phyloP scores from a whole-genome alignment of 2,797 vertebrate species.

The Craterocephalus amniculus region DNA sequence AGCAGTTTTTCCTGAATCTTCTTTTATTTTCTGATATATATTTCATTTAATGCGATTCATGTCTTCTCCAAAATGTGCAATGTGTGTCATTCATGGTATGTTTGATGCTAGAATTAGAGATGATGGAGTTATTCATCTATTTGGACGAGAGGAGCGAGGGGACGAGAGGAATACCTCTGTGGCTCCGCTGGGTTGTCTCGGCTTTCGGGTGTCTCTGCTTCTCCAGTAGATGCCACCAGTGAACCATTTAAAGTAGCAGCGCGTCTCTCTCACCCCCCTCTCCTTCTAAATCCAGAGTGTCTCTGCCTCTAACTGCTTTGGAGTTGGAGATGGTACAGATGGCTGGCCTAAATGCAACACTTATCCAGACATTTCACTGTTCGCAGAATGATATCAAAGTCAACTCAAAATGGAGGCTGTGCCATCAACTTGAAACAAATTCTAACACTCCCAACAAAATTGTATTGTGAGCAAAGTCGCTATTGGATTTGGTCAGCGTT shows the following conservation, averaged over 20 bases:
- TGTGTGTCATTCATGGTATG: constrained; percentile 14
- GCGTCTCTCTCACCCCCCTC: not conserved
- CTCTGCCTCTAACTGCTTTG: constrained; percentile 66
- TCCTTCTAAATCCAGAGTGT: constrained; percentile 36
- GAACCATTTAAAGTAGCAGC: constrained; percentile 58
- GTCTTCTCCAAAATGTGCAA: constrained; percentile 24
- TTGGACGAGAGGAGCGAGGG: not conserved
- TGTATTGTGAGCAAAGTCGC: constrained; percentile 80
- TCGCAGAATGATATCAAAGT: constrained; percentile 81
- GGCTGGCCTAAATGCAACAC: constrained; percentile 81
- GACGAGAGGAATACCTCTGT: not conserved
- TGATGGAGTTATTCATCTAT: constrained; percentile 26
- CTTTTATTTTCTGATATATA: not conserved
- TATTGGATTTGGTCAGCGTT: constrained; percentile 76
- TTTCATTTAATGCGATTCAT: constrained; percentile 8
- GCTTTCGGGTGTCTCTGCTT: constrained; percentile 9
- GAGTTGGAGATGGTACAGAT: constrained; percentile 81
- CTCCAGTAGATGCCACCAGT: constrained; percentile 84
- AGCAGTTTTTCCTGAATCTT: not conserved
- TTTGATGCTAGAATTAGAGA: constrained; percentile 18
- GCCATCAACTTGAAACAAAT: constrained; percentile 81
- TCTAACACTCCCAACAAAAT: constrained; percentile 83
- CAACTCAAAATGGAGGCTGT: constrained; percentile 81
- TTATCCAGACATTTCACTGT: constrained; percentile 82
- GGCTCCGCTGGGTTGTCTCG: not conserved